Evolutionary conservation across 1,140 invertebrate genomes (phyloP).

Genomic region (Drosophila arawakana): DNA sequence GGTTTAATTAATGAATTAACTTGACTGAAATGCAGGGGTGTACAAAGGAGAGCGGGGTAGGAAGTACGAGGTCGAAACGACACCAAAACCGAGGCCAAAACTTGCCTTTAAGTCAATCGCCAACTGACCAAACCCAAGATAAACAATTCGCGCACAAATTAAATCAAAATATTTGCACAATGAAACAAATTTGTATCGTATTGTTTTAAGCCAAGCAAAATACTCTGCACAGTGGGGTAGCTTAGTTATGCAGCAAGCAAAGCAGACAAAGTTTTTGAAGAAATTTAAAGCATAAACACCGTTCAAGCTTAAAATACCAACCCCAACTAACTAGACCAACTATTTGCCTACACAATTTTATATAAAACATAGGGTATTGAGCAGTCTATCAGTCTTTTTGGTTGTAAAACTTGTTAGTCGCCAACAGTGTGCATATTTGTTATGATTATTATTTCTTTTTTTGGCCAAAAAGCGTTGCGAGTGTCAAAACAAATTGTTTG

Average conservation of each 20-base stretch:
- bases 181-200: constrained; percentile 45
- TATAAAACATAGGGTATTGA: neutral
- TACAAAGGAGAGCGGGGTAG: neutral
- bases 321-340: no score
- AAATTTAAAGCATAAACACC: neutral
- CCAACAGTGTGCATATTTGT: constrained; percentile 23
- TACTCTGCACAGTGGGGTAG: neutral
- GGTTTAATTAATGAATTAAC: constrained; percentile 65
- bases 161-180: constrained; percentile 68
- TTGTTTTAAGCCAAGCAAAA: constrained; percentile 20
- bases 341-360: neutral
- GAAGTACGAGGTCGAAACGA: constrained; percentile 3
- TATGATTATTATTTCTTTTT: constrained; percentile 18
- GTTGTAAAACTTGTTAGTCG: constrained; percentile 33
- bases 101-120: constrained; percentile 20
- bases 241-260: neutral
- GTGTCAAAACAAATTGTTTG: constrained; percentile 71
- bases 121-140: constrained; percentile 41
- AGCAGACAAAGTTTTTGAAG: neutral
- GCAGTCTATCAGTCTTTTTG: neutral
- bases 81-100: neutral
- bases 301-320: no score
- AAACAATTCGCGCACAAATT: constrained; percentile 66
- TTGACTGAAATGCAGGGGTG: neutral
- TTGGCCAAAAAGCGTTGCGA: constrained; percentile 40